A percentile compares a stretch with the other conserved stretches of the same genome.
phyloP scores from a whole-genome alignment of 2,797 vertebrate species.

The Lepilemur ruficaudatus region DNA sequence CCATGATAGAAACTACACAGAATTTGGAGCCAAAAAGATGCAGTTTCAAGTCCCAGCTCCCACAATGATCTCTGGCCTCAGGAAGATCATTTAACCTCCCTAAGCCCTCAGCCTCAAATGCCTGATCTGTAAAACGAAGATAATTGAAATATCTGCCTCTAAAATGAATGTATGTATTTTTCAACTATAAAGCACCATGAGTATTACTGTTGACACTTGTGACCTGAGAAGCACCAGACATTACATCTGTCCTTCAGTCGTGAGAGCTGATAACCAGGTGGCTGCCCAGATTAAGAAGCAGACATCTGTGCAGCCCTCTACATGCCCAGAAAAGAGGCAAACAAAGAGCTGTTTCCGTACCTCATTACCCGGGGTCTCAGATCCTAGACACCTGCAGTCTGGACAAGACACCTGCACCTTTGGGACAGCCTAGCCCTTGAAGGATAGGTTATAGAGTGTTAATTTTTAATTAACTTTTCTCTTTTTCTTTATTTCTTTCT shows the following conservation, averaged over 20 bases:
- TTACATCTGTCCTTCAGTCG: neutral
- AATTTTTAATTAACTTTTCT: neutral
- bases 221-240: neutral
- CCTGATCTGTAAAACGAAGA: neutral
- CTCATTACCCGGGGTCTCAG: neutral
- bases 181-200: neutral
- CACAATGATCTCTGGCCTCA: neutral
- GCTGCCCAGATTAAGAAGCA: neutral
- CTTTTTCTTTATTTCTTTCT: too few species aligned
- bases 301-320: constrained; percentile 14
- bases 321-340: neutral
- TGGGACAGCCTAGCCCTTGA: neutral
- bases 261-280: constrained; percentile 1
- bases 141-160: neutral
- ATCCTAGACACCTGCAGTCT: neutral
- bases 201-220: constrained; percentile 22
- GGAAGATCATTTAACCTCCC: neutral
- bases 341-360: neutral
- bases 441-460: neutral
- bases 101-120: neutral
- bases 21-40: neutral
- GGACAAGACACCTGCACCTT: neutral
- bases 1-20: neutral
- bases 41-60: neutral
- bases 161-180: neutral